phyloP scores from a whole-genome alignment of 2,797 vertebrate species.

The Vespertilio murinus region DNA sequence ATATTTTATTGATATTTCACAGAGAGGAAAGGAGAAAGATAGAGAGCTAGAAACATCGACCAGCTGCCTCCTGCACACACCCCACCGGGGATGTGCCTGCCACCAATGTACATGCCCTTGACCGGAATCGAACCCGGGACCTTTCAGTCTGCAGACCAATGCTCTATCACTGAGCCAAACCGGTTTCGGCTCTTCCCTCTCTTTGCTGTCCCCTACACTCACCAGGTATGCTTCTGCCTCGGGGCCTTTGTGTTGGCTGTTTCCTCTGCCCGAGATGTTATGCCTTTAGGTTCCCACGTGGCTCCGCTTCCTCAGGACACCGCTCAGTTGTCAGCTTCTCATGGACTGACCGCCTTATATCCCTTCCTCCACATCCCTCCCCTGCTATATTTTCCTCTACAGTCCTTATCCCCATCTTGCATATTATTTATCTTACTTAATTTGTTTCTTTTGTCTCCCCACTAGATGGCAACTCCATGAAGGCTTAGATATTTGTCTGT shows the following conservation, averaged over 20 bases:
- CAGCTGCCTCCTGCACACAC: too few species aligned
- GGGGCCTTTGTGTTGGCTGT: not conserved
- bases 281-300: not conserved
- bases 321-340: not conserved
- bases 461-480: not conserved
- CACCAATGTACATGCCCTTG: too few species aligned
- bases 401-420: not conserved
- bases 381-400: not conserved
- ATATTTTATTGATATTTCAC: too few species aligned
- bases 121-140: too few species aligned
- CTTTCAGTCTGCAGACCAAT: too few species aligned
- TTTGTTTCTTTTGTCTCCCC: not conserved
- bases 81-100: too few species aligned
- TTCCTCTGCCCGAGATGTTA: not conserved
- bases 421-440: not conserved
- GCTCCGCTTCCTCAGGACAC: not conserved
- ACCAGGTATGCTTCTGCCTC: not conserved
- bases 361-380: not conserved
- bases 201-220: not conserved
- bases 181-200: too few species aligned
- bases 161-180: too few species aligned
- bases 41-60: too few species aligned
- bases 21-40: too few species aligned
- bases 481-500: not conserved
- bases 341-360: rapidly evolving